Evolutionary conservation across 2,888 invertebrate species (phyloP), one percentile per base, ranked within the genome.

Genomic region (Pyrrhia umbra): DNA sequence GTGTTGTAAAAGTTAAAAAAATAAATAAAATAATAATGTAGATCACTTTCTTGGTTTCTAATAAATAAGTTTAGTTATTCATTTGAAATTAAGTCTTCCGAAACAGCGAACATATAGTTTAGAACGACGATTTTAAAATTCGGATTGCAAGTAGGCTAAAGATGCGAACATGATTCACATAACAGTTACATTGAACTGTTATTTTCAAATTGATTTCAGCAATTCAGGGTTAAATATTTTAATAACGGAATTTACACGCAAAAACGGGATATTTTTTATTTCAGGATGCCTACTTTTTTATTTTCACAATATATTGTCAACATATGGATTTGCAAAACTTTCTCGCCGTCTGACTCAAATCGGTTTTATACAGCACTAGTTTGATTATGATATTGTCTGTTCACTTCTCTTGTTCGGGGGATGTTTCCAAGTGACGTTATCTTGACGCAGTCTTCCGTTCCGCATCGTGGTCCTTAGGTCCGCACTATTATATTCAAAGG

Each of bases 101-200:
- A 20, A 25, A 39, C 23, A 10, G 10, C 37, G 40, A 27, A 49
- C 6, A 59, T 13, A 18, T 42, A 46, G 39, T 45, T 60, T 54
- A 42, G 18, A 54, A 50, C 54, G 18, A 20, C 16, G 40, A 45
- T 61, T 63, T 34, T 40, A 64, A 59, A 50, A 58, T 37, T 34
- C 6, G 23, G 8, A 27, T 43, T 9, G 15, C 16, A 69, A 63
- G 64, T 72, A 51, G 72, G 78, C 58, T 68, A 65, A 15, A 72
- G 67, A 56, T 75, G 66, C 64, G 69, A 77, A 72, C 55, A 52
- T 62, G 63, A 68, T 68, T 77, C 74, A 77, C 58, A 64, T 68
- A 65, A 77, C 75, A 69, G 77, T 77, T 77, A 61, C 52, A 21
- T 15, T 8, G 30, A 66, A 63, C 58, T 49, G 68, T 52, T 27